phyloP scores from a whole-genome alignment of 2,888 invertebrate genomes.

The Syrphus vitripennis region DNA sequence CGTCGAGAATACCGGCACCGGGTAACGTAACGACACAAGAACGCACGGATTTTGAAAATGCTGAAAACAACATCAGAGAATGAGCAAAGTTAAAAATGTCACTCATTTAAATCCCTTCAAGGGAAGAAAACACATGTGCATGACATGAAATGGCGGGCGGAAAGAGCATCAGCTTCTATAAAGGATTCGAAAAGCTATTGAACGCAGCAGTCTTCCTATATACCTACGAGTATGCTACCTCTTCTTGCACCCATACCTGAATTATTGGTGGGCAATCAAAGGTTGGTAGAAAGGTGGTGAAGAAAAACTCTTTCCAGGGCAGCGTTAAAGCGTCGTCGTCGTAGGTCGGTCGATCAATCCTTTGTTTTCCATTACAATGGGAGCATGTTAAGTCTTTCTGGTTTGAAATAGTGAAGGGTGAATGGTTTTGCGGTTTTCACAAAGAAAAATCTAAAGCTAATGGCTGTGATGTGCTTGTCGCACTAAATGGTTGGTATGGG shows the following conservation, averaged over 20 bases:
- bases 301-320: neutral
- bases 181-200: conserved; percentile 7
- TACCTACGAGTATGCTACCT: neutral
- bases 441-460: neutral
- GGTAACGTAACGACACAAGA: neutral
- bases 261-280: neutral
- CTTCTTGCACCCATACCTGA: neutral
- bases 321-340: neutral
- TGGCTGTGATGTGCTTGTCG: neutral
- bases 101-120: conserved; percentile 63
- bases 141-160: conserved; percentile 26
- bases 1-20: neutral
- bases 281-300: neutral
- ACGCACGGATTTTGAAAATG: conserved; percentile 36
- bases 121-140: conserved; percentile 58
- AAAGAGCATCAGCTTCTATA: neutral
- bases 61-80: conserved; percentile 59
- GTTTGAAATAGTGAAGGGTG: neutral
- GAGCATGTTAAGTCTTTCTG: conserved; percentile 19
- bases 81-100: conserved; percentile 45
- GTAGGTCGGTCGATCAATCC: conserved; percentile 44
- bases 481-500: neutral
- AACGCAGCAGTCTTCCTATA: neutral
- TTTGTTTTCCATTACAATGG: conserved; percentile 56
- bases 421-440: neutral